Conservation (phyloP, 2,888 invertebrate species). For the Lomographa bimaculata region DNA sequence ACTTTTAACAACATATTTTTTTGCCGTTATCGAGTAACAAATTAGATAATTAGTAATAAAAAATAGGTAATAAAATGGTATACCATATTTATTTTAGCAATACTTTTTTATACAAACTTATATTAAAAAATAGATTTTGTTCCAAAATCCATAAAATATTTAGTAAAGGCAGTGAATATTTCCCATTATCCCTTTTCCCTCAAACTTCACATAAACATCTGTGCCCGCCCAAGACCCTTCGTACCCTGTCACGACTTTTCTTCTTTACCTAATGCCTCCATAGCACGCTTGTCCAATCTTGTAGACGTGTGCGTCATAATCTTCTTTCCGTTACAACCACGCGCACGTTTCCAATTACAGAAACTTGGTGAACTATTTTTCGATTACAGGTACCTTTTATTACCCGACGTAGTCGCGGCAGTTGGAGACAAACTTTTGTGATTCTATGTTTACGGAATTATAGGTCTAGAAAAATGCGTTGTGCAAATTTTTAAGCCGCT, state of each 20-base stretch:
- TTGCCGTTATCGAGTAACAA: too few relatives aligned
- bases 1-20: too few relatives aligned
- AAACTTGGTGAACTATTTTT: slow-evolving; percentile 20
- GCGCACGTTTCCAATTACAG: slow-evolving; percentile 19
- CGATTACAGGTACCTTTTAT: slow-evolving; percentile 19
- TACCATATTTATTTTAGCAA: too few relatives aligned
- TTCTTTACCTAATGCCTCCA: slow-evolving; percentile 17
- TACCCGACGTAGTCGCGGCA: too few relatives aligned
- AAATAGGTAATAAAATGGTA: too few relatives aligned
- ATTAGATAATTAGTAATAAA: too few relatives aligned
- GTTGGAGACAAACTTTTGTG: too few relatives aligned
- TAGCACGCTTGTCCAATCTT: slow-evolving; percentile 16
- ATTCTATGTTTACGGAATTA: too few relatives aligned
- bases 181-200: slow-evolving; percentile 4
- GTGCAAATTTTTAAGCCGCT: too few relatives aligned
- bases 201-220: slow-evolving; percentile 13
- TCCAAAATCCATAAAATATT: not conserved
- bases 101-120: too few relatives aligned
- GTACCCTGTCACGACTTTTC: slow-evolving; percentile 17
- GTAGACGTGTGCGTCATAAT: slow-evolving; percentile 14
- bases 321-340: slow-evolving; percentile 13
- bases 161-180: slow-evolving; percentile 5
- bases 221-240: slow-evolving; percentile 8
- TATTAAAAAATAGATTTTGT: too few relatives aligned
- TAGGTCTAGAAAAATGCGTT: too few relatives aligned